These are phyloP conservation scores for Lepus americanus DNA, from an alignment of 2,113 vertebrate genomes.

Conservation along the genomic window DNA sequence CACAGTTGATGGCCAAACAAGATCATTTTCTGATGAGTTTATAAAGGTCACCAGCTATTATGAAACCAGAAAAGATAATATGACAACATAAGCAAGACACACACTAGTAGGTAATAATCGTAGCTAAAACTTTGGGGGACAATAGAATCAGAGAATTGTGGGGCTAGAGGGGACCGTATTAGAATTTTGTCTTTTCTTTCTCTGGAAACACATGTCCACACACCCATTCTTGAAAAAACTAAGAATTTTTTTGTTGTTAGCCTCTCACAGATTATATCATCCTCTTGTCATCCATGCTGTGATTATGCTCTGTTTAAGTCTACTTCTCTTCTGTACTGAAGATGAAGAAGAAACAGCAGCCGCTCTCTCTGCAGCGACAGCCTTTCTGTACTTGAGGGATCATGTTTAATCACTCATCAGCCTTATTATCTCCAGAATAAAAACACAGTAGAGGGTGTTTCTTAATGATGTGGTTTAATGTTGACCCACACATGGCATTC, in stretches of 20 bases:
- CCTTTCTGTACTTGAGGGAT: constrained; percentile 3
- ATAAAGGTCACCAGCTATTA: not conserved
- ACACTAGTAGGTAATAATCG: not conserved
- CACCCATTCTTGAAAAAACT: not conserved
- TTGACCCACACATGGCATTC: not conserved
- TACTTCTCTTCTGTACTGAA: constrained; percentile 5
- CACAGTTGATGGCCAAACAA: constrained; percentile 31
- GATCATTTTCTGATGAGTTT: constrained; percentile 44
- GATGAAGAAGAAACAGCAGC: not conserved
- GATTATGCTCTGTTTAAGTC: constrained; percentile 2
- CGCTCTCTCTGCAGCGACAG: not conserved
- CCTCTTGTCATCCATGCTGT: not conserved
- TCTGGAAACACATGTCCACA: not conserved
- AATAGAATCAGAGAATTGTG: not conserved
- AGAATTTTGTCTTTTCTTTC: constrained; percentile 24
- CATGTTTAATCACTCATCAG: constrained; percentile 2
- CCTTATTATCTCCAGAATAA: not conserved
- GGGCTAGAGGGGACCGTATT: not conserved
- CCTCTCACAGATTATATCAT: not conserved
- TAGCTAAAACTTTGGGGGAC: constrained; percentile 18
- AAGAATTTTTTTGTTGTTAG: constrained; percentile 35
- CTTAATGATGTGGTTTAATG: constrained; percentile 29
- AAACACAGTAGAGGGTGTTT: not conserved
- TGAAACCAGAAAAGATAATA: constrained; percentile 15
- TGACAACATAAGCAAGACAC: not conserved